These are phyloP conservation scores for Oryctolagus cuniculus DNA, from an alignment of 2,113 vertebrate species.

Conservation along the genomic window DNA sequence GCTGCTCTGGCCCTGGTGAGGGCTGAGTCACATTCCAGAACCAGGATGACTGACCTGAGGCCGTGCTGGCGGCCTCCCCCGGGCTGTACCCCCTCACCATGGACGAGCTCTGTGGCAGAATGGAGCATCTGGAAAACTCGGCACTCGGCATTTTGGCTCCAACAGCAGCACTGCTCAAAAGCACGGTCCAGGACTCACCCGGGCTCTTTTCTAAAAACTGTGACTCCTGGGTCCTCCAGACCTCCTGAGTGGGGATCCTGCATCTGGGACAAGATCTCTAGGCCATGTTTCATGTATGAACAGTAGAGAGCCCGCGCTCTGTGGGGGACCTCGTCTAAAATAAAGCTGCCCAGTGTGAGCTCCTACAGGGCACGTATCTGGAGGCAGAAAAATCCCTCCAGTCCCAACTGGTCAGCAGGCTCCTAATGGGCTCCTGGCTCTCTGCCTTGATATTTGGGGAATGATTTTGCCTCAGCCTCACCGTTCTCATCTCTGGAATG, in stretches of 20 bases:
- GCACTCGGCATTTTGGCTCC: neutral
- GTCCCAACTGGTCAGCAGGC: neutral
- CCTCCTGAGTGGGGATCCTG: neutral
- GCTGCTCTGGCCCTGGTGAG: neutral
- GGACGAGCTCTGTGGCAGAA: neutral
- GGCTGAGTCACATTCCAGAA: neutral
- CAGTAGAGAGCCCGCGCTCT: neutral
- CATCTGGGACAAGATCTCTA: neutral
- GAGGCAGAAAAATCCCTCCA: neutral
- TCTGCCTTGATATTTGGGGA: slow-evolving; percentile 35
- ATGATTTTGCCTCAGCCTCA: neutral
- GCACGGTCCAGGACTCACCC: neutral
- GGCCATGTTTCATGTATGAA: neutral
- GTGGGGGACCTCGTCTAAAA: neutral
- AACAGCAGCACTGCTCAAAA: neutral
- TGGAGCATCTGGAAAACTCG: neutral
- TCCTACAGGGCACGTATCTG: neutral
- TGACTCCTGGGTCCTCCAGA: neutral
- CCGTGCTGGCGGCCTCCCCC: neutral
- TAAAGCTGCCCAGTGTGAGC: neutral
- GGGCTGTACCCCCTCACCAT: neutral
- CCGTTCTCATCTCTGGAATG: neutral
- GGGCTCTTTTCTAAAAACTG: neutral
- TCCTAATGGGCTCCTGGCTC: neutral
- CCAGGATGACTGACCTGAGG: neutral